Conservation (phyloP, 2,797 vertebrate genomes). For the Coranthus polyacanthus region DNA sequence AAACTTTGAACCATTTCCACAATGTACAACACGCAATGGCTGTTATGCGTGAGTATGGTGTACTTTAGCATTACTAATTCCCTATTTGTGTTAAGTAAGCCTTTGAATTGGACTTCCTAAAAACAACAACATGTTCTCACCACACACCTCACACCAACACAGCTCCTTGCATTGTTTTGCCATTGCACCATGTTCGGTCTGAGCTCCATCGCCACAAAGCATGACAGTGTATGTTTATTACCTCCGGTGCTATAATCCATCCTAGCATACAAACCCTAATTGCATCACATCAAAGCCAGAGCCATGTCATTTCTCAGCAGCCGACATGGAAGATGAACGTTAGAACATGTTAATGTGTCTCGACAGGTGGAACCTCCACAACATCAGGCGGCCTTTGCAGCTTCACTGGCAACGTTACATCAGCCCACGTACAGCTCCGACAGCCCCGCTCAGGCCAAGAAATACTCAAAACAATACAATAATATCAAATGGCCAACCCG, state of each 20-base stretch:
- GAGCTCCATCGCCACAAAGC: slow-evolving; percentile 13
- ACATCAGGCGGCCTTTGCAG: slow-evolving; percentile 39
- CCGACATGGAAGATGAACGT: slow-evolving; percentile 36
- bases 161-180: background rate
- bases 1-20: too few species aligned
- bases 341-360: slow-evolving; percentile 46
- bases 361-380: slow-evolving; percentile 71
- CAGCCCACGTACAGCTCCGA: slow-evolving; percentile 43
- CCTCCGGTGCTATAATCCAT: slow-evolving; percentile 50
- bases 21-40: too few species aligned
- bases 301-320: slow-evolving; percentile 32
- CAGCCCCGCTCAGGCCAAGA: background rate
- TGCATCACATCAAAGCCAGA: slow-evolving; percentile 65
- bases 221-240: slow-evolving; percentile 57
- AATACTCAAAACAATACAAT: background rate
- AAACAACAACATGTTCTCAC: background rate
- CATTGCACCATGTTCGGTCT: background rate
- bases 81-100: too few species aligned
- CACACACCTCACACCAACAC: background rate
- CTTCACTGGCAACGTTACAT: slow-evolving; percentile 51
- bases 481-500: background rate
- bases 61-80: too few species aligned
- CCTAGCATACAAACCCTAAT: slow-evolving; percentile 48
- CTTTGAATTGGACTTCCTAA: too few species aligned
- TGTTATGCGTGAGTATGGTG: too few species aligned